phyloP scores from a whole-genome alignment of 2,797 vertebrate species.

The Loriculus beryllinus region DNA sequence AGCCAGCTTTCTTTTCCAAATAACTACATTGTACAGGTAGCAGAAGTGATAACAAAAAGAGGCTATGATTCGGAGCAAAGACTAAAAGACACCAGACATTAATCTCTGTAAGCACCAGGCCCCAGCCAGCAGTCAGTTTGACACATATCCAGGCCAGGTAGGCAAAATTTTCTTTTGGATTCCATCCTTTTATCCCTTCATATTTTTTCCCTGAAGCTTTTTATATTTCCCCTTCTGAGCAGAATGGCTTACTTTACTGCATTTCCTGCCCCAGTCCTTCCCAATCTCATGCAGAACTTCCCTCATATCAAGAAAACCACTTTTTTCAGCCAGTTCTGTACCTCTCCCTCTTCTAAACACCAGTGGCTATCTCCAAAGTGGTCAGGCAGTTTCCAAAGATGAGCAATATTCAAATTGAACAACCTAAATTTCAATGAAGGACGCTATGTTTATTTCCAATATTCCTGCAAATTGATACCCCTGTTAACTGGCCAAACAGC shows the following conservation, averaged over 20 bases:
- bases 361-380: neutral
- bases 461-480: neutral
- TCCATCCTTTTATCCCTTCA: neutral
- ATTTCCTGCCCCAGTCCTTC: neutral
- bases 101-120: neutral
- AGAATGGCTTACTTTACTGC: neutral
- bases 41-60: neutral
- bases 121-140: neutral
- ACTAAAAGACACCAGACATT: neutral
- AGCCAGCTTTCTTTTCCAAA: neutral
- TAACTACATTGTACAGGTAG: neutral
- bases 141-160: neutral
- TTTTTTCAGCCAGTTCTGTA: neutral
- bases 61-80: neutral
- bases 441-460: neutral
- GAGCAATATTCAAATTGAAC: neutral
- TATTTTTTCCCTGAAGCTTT: neutral
- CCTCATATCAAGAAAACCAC: neutral
- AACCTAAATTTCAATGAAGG: neutral
- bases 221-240: neutral
- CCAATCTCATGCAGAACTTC: neutral
- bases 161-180: neutral
- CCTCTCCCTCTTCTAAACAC: neutral
- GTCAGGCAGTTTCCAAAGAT: neutral
- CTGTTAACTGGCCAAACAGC: neutral